Percentiles rank a stretch among this genome's conserved stretches.
These are phyloP conservation scores for Ptiloglossa arizonensis DNA, from an alignment of 1,140 invertebrate genomes.

Conservation along the genomic window DNA sequence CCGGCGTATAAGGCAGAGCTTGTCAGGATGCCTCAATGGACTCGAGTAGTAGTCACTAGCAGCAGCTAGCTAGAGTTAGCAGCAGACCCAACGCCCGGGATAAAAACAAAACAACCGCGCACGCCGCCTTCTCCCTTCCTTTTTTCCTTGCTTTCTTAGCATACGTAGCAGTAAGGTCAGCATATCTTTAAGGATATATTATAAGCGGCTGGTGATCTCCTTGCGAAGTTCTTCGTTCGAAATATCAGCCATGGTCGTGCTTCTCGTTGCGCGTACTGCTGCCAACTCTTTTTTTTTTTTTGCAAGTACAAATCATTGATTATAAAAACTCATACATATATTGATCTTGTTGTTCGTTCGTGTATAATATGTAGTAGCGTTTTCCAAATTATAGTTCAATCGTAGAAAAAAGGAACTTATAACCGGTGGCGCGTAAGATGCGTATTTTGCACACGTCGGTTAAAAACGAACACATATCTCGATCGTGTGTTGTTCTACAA, in stretches of 20 bases:
- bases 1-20: too few species aligned
- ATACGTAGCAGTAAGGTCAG: too few species aligned
- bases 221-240: constrained; percentile 86
- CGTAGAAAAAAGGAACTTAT: neutral
- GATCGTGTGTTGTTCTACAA: neutral
- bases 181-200: too few species aligned
- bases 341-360: constrained; percentile 1
- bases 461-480: constrained; percentile 6
- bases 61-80: too few species aligned
- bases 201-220: constrained; percentile 88
- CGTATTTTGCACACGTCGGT: neutral
- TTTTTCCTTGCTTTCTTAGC: too few species aligned
- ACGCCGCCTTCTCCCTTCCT: too few species aligned
- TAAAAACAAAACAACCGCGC: too few species aligned
- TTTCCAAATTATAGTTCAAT: constrained; percentile 12
- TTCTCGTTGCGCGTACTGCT: constrained; percentile 78
- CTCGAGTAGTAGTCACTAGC: too few species aligned
- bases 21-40: too few species aligned
- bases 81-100: too few species aligned
- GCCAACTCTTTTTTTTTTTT: constrained; percentile 74
- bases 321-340: neutral
- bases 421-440: neutral
- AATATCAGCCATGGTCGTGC: constrained; percentile 85
- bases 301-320: constrained; percentile 1
- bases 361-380: constrained; percentile 10